Evolutionary conservation across 2,113 vertebrate genomes (phyloP), one percentile per base, ranked within the genome.

Genomic region (Origma solitaria): DNA sequence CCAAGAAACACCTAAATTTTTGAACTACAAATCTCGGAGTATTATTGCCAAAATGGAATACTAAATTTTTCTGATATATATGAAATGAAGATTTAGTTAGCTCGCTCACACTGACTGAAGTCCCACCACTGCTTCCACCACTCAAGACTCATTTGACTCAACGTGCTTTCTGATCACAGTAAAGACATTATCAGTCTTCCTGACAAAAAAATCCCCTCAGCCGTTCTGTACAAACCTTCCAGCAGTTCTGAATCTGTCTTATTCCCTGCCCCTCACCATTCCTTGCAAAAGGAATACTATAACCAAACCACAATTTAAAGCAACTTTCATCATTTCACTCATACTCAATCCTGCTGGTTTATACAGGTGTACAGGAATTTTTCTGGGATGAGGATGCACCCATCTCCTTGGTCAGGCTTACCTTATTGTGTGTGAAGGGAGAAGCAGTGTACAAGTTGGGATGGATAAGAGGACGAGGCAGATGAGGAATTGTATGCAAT

Each of bases 391-490:
- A 30, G 45, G 60, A 60, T 31, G 60, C 31, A 73, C 10, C 47
- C 35, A 42, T 13, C 42, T 61, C 25, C 30, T 58, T 31, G 2
- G 0, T 28, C 49, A 64, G 22, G 53, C 98, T 99, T 97, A 99
- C 99, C 99, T 99, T 99, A 96, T 96, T 99, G 97, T 99, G 99
- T 92, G 98, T 97, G 96, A 99, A 99, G 50, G 99, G 98, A 90
- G 99, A 98, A n/a, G 99, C 98, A 91, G 99, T 97, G 88, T 99
- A 99, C 83, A 99, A 98, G 60, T 99, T 98, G 50, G 99, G 99
- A 91, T 99, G 99, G 91, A 99, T 98, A 45, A 99, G 98, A 2
- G 99, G 99, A 35, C 98, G 98, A 92, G 99, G 98, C 95, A 99
- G 95, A 94, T 99, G 98, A 33, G 98, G 98, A 81, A 98, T 99